These are phyloP conservation scores for Muraenolepis orangiensis DNA, from an alignment of 2,797 vertebrate species.

Conservation along the genomic window DNA sequence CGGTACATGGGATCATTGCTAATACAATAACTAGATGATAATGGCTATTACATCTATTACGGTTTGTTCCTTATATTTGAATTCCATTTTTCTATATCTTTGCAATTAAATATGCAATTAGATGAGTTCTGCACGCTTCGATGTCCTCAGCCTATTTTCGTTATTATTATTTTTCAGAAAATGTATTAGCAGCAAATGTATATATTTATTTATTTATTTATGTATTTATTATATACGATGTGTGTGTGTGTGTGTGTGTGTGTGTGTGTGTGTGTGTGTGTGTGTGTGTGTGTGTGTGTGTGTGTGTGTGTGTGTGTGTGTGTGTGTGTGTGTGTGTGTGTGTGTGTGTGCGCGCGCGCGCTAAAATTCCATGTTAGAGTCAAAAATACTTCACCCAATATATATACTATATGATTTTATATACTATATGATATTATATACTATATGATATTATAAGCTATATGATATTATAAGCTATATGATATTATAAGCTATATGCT, in stretches of 20 bases:
- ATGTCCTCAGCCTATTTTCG: too few relatives aligned
- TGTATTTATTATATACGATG: neutral
- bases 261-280: neutral
- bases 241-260: conserved; percentile 2
- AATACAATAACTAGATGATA: neutral
- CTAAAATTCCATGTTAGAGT: too few relatives aligned
- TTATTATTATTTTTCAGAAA: too few relatives aligned
- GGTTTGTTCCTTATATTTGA: neutral
- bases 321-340: neutral
- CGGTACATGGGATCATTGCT: neutral
- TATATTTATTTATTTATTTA: neutral
- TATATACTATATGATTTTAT: too few relatives aligned
- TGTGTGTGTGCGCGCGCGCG: neutral
- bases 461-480: too few relatives aligned
- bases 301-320: neutral
- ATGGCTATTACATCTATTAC: neutral
- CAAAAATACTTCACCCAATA: neutral
- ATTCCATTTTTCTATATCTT: neutral
- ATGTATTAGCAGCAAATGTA: neutral
- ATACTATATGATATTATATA: too few relatives aligned
- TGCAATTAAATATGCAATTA: neutral
- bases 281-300: neutral
- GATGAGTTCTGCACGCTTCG: neutral
- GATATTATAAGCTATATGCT: too few relatives aligned
- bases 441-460: too few relatives aligned